Percentiles rank a stretch among this genome's conserved stretches.
These are phyloP conservation scores for Machaerirhynchus nigripectus DNA, from an alignment of 2,113 vertebrate genomes.

Conservation along the genomic window DNA sequence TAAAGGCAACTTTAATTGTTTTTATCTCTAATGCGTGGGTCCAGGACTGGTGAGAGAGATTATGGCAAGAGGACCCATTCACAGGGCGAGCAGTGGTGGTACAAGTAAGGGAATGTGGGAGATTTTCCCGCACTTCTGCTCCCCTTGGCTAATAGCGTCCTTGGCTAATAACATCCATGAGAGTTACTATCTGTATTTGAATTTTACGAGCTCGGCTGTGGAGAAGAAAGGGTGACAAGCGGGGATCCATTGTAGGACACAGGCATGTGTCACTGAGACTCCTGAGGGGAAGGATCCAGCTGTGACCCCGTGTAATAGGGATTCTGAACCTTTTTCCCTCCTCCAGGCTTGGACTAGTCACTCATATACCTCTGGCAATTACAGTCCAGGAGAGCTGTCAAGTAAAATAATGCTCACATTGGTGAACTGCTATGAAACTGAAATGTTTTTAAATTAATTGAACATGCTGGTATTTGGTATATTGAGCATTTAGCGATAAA, in stretches of 20 bases:
- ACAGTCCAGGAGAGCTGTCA: neutral
- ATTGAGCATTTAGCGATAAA: constrained; percentile 54
- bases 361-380: neutral
- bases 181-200: neutral
- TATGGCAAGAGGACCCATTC: neutral
- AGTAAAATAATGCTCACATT: neutral
- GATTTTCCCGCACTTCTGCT: neutral
- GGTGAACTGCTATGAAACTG: neutral
- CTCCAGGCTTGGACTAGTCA: neutral
- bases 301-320: neutral
- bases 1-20: neutral
- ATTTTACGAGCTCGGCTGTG: neutral
- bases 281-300: neutral
- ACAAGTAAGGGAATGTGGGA: neutral
- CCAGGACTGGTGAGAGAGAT: fast-evolving
- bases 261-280: neutral
- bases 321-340: neutral
- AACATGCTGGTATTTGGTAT: constrained; percentile 41
- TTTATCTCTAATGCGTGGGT: neutral
- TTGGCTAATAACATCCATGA: neutral
- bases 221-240: neutral
- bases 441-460: constrained; percentile 58
- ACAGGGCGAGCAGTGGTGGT: neutral
- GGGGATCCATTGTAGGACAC: neutral
- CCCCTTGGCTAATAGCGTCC: no score